phyloP scores from a whole-genome alignment of 2,113 vertebrate genomes.

The Hyla sarda region DNA sequence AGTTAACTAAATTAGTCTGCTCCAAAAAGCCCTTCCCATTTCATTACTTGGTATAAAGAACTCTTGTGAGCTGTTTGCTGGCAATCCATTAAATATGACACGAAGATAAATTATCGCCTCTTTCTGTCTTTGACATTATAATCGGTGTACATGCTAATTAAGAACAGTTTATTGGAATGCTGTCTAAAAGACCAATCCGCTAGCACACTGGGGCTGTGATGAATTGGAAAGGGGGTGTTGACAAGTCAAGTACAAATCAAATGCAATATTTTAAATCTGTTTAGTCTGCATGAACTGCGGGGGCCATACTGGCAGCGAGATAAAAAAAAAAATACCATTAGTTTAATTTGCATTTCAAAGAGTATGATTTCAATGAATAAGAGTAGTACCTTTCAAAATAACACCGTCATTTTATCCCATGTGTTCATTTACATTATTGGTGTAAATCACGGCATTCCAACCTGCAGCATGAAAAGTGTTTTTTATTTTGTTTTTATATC shows the following conservation, averaged over 20 bases:
- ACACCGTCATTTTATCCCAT: background rate
- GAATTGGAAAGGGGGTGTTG: conserved; percentile 45
- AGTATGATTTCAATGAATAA: background rate
- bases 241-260: conserved; percentile 45
- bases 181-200: conserved; percentile 64
- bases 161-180: conserved; percentile 66
- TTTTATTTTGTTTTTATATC: background rate
- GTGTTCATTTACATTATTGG: background rate
- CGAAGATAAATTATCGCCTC: conserved; percentile 70
- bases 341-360: conserved; percentile 23
- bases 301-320: background rate
- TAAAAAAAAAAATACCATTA: conserved; percentile 22
- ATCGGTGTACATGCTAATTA: conserved; percentile 68
- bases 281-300: background rate
- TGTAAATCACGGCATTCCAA: background rate
- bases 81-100: conserved; percentile 74
- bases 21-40: conserved; percentile 56
- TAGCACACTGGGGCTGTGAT: conserved; percentile 62
- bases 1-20: conserved; percentile 1
- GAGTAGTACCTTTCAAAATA: background rate
- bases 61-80: conserved; percentile 68
- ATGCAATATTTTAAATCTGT: conserved; percentile 37
- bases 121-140: conserved; percentile 71
- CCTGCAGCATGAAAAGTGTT: background rate
- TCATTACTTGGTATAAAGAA: conserved; percentile 66